Percentiles rank a stretch among this genome's conserved stretches.
These are phyloP conservation scores for Herpetotheres cachinnans DNA, from an alignment of 2,113 vertebrate genomes.

Conservation along the genomic window DNA sequence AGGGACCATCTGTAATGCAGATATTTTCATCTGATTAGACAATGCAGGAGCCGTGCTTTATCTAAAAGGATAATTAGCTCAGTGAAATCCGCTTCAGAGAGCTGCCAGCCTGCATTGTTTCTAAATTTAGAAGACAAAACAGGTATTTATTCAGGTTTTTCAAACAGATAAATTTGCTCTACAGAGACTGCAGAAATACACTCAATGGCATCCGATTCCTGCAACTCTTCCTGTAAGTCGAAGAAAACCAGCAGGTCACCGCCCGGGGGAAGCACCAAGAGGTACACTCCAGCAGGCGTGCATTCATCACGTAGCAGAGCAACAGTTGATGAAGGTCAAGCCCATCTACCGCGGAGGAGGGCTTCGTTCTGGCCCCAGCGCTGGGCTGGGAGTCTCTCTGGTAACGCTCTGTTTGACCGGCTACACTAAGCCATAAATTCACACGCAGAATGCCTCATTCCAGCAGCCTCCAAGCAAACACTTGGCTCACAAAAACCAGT, in stretches of 20 bases:
- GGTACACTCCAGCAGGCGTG: background rate
- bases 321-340: background rate
- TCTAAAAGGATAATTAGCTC: slow-evolving; percentile 58
- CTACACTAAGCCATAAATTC: slow-evolving; percentile 3
- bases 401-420: background rate
- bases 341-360: background rate
- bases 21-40: slow-evolving; percentile 57
- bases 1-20: slow-evolving; percentile 62
- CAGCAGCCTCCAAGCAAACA: slow-evolving; percentile 32
- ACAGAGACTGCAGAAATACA: background rate
- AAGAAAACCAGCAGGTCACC: background rate
- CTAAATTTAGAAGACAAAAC: slow-evolving; percentile 29
- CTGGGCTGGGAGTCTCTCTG: background rate
- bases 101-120: slow-evolving; percentile 1
- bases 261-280: background rate
- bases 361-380: background rate
- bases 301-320: background rate
- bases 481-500: slow-evolving; percentile 14
- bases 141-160: slow-evolving; percentile 4
- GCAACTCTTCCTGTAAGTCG: background rate
- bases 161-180: background rate
- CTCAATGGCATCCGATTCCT: background rate
- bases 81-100: slow-evolving; percentile 22
- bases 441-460: background rate
- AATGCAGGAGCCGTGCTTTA: slow-evolving; percentile 40